Evolutionary conservation across 2,113 vertebrate species (phyloP), one percentile per base, ranked within the genome.

Genomic region (Anthoscopus minutus): DNA sequence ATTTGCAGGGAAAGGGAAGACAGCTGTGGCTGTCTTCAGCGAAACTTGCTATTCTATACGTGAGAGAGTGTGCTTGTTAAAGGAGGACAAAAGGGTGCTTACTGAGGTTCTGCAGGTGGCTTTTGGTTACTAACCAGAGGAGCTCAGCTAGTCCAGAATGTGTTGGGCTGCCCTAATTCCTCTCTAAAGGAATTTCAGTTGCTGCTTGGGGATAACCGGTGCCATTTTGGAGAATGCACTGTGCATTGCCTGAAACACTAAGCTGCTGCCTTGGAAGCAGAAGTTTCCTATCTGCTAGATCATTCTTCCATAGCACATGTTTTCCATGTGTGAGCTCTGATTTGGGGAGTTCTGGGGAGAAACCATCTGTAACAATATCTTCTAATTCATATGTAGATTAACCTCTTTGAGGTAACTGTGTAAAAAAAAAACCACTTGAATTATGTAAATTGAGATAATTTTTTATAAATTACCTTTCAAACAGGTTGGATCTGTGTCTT

Each of bases 101-200:
- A 96, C 97, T 97, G 96, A 96, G 96, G 95, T 96, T 96, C 97
- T 97, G 98, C 98, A 98, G 98, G 98, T 98, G 98, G 97, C 98
- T 96, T 95, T 86, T 97, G 97, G 97, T 98, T 97, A 97, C 96
- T 98, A 97, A 94, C 95, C 91, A 95, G 95, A 96, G 94, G 88
- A 97, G 72, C 95, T 97, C 95, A 96, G 96, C 97, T 93, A 93
- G 94, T 96, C 97, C 96, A 96, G 96, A 97, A 97, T 97, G 95
- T 95, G 83, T 93, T 95, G 93, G 94, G 87, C 93, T 97, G 87
- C 94, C 97, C 97, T 96, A 96, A 96, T 96, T 93, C 96, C 85
- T 85, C 64, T 85, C 88, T 91, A 92, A 94, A 96, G 81, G 92
- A 93, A 87, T 81, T 89, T 91, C 92, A 78, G 78, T 90, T 61